Base-by-base conservation (phyloP, 2,113 vertebrate species). In the Chionis minor region DNA sequence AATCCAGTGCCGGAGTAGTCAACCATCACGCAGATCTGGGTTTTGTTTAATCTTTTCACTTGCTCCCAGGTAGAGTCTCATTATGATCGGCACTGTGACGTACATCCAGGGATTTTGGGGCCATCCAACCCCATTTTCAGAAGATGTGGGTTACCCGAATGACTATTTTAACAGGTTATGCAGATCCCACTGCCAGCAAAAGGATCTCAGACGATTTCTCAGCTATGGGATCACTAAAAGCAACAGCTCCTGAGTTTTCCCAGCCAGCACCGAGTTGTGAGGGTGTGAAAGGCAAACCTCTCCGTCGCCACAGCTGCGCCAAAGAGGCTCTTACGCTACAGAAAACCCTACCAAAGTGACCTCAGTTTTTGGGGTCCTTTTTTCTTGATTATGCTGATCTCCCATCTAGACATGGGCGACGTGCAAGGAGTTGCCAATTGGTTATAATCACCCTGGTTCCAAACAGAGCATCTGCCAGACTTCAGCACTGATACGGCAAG, bases 331-430 rank as follows among this genome's bases (percentile, higher is more conserved):
- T 66, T 58, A 24, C 67, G 33, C 73, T 71, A 18, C 70, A 67
- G 28, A 62, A 86, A 87, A 44, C 33, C 38, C 8, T 16, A 21
- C 33, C 28, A 7, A 86, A 83, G 56, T n/a, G 47, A 88, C 92
- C 81, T 85, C 10, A 1, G 35, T 11, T 71, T 86, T 70, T 4
- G 7, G n/a, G 27, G 5, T 78, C 33, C 54, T 26, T 78, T 47
- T 45, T 33, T n/a, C 51, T 87, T 83, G 26, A 22, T 59, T n/a
- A 2, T 42, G 30, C 58, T 45, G 61, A 9, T 81, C 70, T 92
- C 54, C 19, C 6, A 3, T 17, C 28, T 12, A 45, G 72, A 38
- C 66, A 61, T 0, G 2, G 17, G 71, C 0, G 5, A 15, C 55
- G 54, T 4, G 3, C 24, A 21, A n/a, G 33, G 49, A 35, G n/a